Percentiles rank a stretch among this genome's conserved stretches.
Evolutionary conservation across 2,888 invertebrate species (phyloP).

Genomic region (Ectemnius cavifrons): DNA sequence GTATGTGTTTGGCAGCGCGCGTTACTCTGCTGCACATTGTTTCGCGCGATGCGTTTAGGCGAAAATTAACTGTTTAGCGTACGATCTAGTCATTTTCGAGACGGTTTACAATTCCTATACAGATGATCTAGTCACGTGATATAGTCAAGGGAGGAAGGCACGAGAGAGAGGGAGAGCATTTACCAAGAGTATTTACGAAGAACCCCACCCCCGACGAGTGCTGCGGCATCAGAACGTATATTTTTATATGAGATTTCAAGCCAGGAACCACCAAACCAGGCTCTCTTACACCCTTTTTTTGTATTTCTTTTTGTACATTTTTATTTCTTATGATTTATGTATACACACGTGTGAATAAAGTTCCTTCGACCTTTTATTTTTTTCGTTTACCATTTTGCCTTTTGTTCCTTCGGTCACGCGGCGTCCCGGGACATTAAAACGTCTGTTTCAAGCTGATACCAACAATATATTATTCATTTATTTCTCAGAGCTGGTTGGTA

Average conservation of each 20-base stretch:
- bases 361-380: constrained; percentile 26
- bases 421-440: neutral
- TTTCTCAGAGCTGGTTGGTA: constrained; percentile 24
- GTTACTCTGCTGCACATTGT: constrained; percentile 33
- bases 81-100: constrained; percentile 71
- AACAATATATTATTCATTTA: neutral
- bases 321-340: constrained; percentile 40
- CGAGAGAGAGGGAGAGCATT: constrained; percentile 4
- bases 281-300: constrained; percentile 4
- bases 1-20: constrained; percentile 37
- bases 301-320: constrained; percentile 39
- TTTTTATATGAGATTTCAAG: constrained; percentile 52
- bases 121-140: constrained; percentile 70
- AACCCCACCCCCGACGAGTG: constrained; percentile 29
- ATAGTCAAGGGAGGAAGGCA: constrained; percentile 43
- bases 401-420: constrained; percentile 17
- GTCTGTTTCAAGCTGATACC: too few species aligned
- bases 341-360: constrained; percentile 47
- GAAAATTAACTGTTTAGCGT: constrained; percentile 50
- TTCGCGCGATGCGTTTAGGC: constrained; percentile 40
- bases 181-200: constrained; percentile 4
- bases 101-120: constrained; percentile 66
- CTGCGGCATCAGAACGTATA: constrained; percentile 45
- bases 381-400: constrained; percentile 12
- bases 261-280: constrained; percentile 11